These are phyloP conservation scores for Ploceus nigricollis DNA, from an alignment of 2,113 vertebrate species.

Conservation along the genomic window DNA sequence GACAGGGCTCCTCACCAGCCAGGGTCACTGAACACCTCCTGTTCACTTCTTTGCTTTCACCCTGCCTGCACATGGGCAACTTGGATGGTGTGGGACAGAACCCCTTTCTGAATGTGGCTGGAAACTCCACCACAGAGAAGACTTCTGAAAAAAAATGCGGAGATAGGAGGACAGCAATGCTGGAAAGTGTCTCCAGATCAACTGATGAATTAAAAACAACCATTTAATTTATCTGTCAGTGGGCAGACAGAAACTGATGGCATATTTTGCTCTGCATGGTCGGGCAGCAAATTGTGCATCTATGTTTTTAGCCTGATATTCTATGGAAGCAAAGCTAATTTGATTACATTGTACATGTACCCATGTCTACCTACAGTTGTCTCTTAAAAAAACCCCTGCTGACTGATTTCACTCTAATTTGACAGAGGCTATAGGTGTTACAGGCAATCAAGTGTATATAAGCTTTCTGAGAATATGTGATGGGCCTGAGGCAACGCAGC, in stretches of 20 bases:
- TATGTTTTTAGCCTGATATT: conserved; percentile 57
- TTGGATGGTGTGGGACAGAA: rapidly evolving
- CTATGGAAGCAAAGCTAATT: conserved; percentile 45
- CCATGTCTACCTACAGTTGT: neutral
- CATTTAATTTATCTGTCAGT: conserved; percentile 55
- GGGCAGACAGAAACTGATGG: conserved; percentile 40
- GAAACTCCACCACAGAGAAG: neutral
- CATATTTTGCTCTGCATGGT: conserved; percentile 9
- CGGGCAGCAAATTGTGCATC: conserved; percentile 36
- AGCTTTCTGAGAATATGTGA: neutral
- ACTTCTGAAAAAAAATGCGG: neutral
- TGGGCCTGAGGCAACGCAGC: neutral
- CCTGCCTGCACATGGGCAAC: neutral
- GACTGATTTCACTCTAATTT: conserved; percentile 2
- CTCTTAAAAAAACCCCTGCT: neutral
- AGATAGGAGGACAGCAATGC: neutral
- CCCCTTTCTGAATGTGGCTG: too few relatives aligned
- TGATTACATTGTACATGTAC: conserved; percentile 1
- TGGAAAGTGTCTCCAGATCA: neutral
- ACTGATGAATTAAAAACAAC: neutral
- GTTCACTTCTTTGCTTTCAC: neutral
- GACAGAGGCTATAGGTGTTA: neutral
- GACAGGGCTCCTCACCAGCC: neutral
- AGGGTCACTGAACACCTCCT: neutral
- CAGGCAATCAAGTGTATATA: neutral